These are phyloP conservation scores for Australoheros scitulus DNA, from an alignment of 2,113 vertebrate species.

Conservation along the genomic window DNA sequence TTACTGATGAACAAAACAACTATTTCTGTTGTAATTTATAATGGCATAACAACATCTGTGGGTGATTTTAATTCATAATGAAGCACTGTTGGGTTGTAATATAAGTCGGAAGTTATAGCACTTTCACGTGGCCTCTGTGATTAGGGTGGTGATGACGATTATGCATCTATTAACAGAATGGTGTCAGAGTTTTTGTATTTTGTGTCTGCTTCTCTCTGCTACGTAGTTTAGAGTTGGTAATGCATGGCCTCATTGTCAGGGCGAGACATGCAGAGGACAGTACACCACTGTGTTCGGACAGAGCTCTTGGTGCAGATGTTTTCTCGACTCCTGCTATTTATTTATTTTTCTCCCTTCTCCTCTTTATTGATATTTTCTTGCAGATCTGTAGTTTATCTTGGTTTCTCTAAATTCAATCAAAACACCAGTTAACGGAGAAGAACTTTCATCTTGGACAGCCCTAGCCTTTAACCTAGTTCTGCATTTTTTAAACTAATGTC, in stretches of 20 bases:
- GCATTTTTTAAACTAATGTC: constrained; percentile 68
- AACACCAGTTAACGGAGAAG: constrained; percentile 2
- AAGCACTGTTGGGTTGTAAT: constrained; percentile 12
- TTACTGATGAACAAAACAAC: neutral
- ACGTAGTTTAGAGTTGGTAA: constrained; percentile 15
- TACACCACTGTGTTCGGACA: constrained; percentile 53
- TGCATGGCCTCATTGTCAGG: constrained; percentile 57
- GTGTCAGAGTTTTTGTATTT: constrained; percentile 31
- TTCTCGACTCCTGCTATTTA: neutral
- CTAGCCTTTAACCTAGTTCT: constrained; percentile 66
- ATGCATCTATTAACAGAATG: constrained; percentile 13
- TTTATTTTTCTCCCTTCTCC: neutral
- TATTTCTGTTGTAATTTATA: neutral
- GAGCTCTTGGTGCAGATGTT: constrained; percentile 51
- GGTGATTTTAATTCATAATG: neutral
- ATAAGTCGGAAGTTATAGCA: constrained; percentile 16
- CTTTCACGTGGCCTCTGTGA: constrained; percentile 1
- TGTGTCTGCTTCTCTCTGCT: constrained; percentile 12
- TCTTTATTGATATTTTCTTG: constrained; percentile 31
- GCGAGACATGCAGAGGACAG: constrained; percentile 56
- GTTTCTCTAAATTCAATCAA: neutral
- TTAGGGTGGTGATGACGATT: neutral
- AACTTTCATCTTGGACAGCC: constrained; percentile 16
- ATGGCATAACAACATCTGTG: neutral
- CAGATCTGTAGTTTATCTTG: neutral